Evolutionary conservation across 1,140 invertebrate genomes (phyloP), one percentile per base, ranked within the genome.

Genomic region (Neodiprion pinetum): DNA sequence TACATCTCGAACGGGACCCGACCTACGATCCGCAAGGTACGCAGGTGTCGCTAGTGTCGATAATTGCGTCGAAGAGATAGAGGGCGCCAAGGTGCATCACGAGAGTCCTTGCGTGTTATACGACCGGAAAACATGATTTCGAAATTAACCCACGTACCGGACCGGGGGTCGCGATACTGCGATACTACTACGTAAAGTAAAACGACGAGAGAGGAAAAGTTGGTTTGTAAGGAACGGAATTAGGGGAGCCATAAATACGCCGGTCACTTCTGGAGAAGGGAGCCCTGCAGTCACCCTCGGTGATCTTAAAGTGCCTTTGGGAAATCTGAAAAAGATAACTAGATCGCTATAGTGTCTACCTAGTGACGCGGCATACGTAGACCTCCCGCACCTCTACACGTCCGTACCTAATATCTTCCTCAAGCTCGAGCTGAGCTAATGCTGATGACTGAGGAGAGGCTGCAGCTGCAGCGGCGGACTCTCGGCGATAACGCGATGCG

Each of bases 251-350:
- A 61, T 61, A 61, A 61, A 61, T 61, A 61, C 53, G 11, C 11
- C 53, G 53, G 53, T 61, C 53, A 61, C 53, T 61, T 61, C 53
- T 17, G 53, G 53, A 17, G n/a, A 12, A 14, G 53, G 4, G 11
- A 61, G 5, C 28, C 28, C n/a, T 8, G 53, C 53, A 61, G 53
- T 17, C 53, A 61, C 53, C 53, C n/a, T 17, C 5, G 53, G 53
- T 61, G 53, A 61, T 61, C 53, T 61, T 61, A 61, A 61, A 61
- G 53, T 61, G 53, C 53, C 53, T 61, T 61, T 61, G 53, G 53
- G 53, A 61, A 61, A 61, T 61, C 53, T 61, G 53, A 61, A 61
- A 61, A 61, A 61, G 53, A 61, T 61, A 61, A 61, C 53, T 12
- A 61, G 53, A 7, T 61, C n/a, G 53, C 53, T 17, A 61, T 14